Evolutionary conservation across 2,113 vertebrate species (phyloP).

Genomic region (Gallinago undulata): DNA sequence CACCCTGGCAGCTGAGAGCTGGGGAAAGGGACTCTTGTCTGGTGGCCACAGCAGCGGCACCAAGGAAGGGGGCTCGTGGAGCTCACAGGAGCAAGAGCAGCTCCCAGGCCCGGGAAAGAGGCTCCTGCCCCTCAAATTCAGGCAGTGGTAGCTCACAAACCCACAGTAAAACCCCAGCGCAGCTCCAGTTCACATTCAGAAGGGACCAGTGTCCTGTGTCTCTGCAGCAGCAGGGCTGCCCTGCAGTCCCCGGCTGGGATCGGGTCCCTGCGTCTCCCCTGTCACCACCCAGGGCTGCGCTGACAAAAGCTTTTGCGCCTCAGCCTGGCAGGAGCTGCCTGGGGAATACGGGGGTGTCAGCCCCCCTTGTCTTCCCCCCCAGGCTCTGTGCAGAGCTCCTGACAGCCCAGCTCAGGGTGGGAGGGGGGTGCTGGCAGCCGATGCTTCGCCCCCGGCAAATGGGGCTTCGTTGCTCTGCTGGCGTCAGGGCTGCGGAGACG

Average conservation of each 20-base stretch:
- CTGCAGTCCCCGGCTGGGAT: accelerated
- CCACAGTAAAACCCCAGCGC: not conserved
- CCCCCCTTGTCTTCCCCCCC: not conserved
- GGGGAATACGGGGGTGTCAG: not conserved
- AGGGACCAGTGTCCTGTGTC: not conserved
- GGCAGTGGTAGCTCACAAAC: not conserved
- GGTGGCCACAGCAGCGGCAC: not conserved
- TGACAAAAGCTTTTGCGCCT: not conserved
- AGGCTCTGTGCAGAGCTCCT: not conserved
- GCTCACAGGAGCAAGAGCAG: accelerated
- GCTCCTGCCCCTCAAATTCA: not conserved
- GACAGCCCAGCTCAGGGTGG: not conserved
- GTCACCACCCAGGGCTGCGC: not conserved
- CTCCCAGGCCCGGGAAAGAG: not conserved
- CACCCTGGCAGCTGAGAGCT: not conserved
- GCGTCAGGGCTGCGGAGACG: accelerated
- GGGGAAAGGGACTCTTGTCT: not conserved
- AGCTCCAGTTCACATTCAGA: not conserved
- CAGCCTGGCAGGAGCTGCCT: not conserved
- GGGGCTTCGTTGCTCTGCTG: accelerated
- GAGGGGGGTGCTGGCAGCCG: not conserved
- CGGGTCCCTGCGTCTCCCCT: not conserved
- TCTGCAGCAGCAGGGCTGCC: not conserved
- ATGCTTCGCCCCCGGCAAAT: accelerated
- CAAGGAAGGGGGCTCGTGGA: not conserved